phyloP scores from a whole-genome alignment of 2,797 vertebrate genomes.

The Prunella strophiata region DNA sequence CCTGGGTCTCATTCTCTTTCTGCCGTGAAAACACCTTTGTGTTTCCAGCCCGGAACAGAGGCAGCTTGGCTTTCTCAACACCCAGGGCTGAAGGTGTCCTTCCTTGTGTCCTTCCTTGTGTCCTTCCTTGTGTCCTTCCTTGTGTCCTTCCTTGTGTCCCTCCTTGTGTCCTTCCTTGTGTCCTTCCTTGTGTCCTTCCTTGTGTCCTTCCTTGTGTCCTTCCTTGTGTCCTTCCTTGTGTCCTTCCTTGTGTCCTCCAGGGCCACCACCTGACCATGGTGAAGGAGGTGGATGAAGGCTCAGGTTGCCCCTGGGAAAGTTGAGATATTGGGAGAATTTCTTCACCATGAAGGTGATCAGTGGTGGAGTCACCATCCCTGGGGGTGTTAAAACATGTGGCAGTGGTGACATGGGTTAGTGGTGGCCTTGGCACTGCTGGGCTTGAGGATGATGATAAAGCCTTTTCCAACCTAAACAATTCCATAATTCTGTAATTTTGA shows the following conservation, averaged over 20 bases:
- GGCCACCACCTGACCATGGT: rapidly evolving
- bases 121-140: background rate
- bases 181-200: background rate
- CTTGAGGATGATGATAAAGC: background rate
- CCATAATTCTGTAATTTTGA: background rate
- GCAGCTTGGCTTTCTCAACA: background rate
- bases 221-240: too few relatives aligned
- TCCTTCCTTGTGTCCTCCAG: background rate
- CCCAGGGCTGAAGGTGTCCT: background rate
- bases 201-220: too few relatives aligned
- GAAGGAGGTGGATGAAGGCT: background rate
- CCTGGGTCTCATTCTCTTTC: background rate
- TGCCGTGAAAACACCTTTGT: background rate
- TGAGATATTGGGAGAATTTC: background rate
- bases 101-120: background rate
- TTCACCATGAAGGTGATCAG: background rate
- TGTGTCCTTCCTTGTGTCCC: background rate
- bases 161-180: too few relatives aligned
- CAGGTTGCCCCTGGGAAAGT: background rate
- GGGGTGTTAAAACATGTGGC: background rate
- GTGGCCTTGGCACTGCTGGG: background rate
- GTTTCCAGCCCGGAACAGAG: background rate
- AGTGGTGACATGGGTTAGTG: rapidly evolving
- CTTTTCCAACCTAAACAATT: background rate
- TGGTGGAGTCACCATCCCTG: background rate